phyloP scores from a whole-genome alignment of 2,113 vertebrate genomes.

The Thamnaconus septentrionalis region DNA sequence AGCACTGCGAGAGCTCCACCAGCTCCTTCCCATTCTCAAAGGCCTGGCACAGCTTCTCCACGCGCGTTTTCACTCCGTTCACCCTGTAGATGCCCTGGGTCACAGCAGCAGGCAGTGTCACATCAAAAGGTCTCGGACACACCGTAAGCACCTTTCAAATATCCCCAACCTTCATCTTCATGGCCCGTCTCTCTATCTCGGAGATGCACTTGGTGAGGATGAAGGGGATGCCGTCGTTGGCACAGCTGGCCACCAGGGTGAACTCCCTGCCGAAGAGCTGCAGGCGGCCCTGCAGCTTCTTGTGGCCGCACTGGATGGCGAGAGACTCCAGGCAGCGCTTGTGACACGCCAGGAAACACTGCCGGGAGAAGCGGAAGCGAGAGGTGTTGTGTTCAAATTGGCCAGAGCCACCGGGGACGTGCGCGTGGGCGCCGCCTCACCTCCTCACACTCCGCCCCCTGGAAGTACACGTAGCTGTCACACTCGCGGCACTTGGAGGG shows the following conservation, averaged over 20 bases:
- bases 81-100: slow-evolving; percentile 94
- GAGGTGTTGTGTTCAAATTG: not conserved
- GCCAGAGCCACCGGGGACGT: not conserved
- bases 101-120: not conserved
- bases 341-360: slow-evolving; percentile 96
- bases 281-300: slow-evolving; percentile 92
- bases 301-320: slow-evolving; percentile 95
- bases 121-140: not conserved
- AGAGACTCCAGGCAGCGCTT: slow-evolving; percentile 95
- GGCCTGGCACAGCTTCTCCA: slow-evolving; percentile 97
- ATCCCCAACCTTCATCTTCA: slow-evolving; percentile 87
- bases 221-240: slow-evolving; percentile 86
- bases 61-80: slow-evolving; percentile 92
- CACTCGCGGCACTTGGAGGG: slow-evolving; percentile 94
- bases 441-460: slow-evolving; percentile 96
- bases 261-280: slow-evolving; percentile 93
- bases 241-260: slow-evolving; percentile 67
- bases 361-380: not conserved
- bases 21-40: slow-evolving; percentile 95
- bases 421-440: slow-evolving; percentile 62
- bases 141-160: rapidly evolving
- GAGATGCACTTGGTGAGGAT: slow-evolving; percentile 89
- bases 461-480: slow-evolving; percentile 98
- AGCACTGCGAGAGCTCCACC: slow-evolving; percentile 93
- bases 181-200: slow-evolving; percentile 88